Percentiles rank a stretch among this genome's conserved stretches.
Evolutionary conservation across 2,797 vertebrate species (phyloP).

Genomic region (Hipposideros larvatus): DNA sequence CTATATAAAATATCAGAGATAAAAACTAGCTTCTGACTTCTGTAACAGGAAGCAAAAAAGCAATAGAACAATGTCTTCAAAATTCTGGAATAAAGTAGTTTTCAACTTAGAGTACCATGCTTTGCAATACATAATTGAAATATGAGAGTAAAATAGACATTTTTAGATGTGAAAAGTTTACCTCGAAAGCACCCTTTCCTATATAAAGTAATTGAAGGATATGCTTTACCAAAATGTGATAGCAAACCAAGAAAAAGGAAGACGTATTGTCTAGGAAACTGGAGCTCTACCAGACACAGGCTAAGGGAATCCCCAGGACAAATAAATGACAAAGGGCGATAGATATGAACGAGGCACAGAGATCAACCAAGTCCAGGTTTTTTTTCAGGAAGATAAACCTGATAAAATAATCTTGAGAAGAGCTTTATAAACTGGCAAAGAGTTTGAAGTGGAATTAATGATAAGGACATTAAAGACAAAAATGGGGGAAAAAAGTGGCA

Average conservation of each 20-base stretch:
- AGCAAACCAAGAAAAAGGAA: not conserved
- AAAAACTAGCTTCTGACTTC: conserved; percentile 11
- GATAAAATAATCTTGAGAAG: not conserved
- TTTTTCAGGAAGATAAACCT: conserved; percentile 11
- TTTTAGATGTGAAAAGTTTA: conserved; percentile 28
- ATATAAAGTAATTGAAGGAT: not conserved
- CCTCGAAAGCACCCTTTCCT: not conserved
- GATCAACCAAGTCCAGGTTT: not conserved
- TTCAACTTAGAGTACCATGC: not conserved
- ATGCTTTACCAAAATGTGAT: not conserved
- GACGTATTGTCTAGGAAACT: not conserved
- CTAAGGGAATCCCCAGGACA: not conserved
- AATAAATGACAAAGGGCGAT: not conserved
- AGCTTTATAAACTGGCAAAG: not conserved
- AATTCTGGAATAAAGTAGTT: not conserved
- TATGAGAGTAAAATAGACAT: not conserved
- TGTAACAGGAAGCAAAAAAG: not conserved
- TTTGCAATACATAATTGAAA: not conserved
- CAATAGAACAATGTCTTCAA: not conserved
- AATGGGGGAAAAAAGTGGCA: not conserved
- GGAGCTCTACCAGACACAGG: not conserved
- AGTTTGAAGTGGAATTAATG: not conserved
- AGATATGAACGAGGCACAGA: not conserved
- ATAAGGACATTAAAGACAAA: conserved; percentile 42
- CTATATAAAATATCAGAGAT: not conserved